Evolutionary conservation across 2,797 vertebrate genomes (phyloP).

Genomic region (Tinamus major): DNA sequence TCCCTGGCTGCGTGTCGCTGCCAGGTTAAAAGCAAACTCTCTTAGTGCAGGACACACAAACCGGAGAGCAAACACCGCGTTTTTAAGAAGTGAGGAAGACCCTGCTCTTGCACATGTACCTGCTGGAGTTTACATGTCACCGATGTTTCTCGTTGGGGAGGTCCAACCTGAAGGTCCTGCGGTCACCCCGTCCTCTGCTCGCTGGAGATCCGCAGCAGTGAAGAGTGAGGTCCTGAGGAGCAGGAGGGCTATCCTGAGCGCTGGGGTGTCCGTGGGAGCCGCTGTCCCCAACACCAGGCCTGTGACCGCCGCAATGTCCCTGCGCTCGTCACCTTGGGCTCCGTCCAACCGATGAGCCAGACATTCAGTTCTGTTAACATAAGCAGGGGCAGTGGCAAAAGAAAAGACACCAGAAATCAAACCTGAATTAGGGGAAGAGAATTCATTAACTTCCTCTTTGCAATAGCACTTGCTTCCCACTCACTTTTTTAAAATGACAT

Average conservation of each 20-base stretch:
- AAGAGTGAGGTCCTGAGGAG: not conserved
- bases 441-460: constrained; percentile 54
- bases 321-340: not conserved
- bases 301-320: not conserved
- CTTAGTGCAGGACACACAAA: not conserved
- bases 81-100: not conserved
- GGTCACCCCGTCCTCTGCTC: not conserved
- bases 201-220: not conserved
- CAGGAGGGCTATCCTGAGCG: not conserved
- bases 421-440: constrained; percentile 13
- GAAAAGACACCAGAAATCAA: constrained; percentile 57
- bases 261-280: not conserved
- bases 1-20: not conserved
- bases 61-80: not conserved
- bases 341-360: constrained; percentile 22
- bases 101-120: not conserved
- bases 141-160: not conserved
- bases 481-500: constrained; percentile 64
- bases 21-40: not conserved
- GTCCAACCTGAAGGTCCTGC: not conserved
- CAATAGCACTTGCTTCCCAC: constrained; percentile 37
- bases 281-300: not conserved
- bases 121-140: not conserved
- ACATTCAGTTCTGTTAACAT: constrained; percentile 37
- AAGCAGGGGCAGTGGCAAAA: constrained; percentile 8